Conservation (phyloP, 2,888 invertebrate species). For the Lydus trimaculatus region DNA sequence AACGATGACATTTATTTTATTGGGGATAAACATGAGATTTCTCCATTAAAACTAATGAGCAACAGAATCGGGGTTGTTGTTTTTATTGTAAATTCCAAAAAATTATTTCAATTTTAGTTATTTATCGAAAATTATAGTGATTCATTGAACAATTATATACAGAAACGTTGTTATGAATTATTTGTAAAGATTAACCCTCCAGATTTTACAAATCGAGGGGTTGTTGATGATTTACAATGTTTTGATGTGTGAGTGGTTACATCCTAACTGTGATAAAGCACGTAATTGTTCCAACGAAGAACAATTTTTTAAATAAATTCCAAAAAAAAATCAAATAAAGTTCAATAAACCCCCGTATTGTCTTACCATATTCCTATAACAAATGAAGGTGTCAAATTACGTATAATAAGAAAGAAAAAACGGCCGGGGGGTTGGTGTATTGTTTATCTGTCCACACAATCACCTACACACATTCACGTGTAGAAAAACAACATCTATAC, state of each 20-base stretch:
- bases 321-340: background rate
- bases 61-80: background rate
- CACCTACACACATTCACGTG: background rate
- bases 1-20: constrained; percentile 11
- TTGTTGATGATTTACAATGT: constrained; percentile 5
- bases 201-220: constrained; percentile 5
- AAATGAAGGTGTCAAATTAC: constrained; percentile 7
- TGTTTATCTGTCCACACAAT: constrained; percentile 5
- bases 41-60: background rate
- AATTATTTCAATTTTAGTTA: too few relatives aligned
- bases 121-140: background rate
- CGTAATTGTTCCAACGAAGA: background rate
- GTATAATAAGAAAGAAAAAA: background rate
- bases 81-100: too few relatives aligned
- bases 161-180: constrained; percentile 6
- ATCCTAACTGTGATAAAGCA: background rate
- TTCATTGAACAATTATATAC: constrained; percentile 7
- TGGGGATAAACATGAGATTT: background rate
- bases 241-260: background rate
- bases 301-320: too few relatives aligned
- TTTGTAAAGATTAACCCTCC: constrained; percentile 1
- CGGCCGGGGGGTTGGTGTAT: background rate
- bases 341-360: background rate
- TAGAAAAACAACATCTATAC: background rate
- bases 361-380: background rate